Conservation (phyloP, 2,888 invertebrate species). For the Melipona bicolor region DNA sequence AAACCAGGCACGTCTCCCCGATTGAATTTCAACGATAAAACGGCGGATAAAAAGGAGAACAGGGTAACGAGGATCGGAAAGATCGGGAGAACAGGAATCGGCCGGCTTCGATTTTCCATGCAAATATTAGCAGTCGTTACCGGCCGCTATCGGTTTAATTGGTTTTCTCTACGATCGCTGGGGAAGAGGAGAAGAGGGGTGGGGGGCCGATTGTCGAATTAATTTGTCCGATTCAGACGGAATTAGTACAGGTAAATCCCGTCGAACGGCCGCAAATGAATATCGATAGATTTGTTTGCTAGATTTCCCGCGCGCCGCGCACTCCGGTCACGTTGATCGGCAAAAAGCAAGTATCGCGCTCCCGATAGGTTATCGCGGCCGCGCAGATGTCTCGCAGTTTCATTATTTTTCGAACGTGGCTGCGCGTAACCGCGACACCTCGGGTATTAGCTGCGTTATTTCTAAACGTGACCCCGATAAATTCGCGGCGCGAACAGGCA, state of each 20-base stretch:
- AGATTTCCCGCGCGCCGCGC: neutral
- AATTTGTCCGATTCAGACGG: slow-evolving; percentile 53
- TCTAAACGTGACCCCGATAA: neutral
- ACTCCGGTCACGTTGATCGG: slow-evolving; percentile 16
- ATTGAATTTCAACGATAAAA: slow-evolving; percentile 34
- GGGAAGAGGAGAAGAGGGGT: no score
- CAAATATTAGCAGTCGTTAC: slow-evolving; percentile 51
- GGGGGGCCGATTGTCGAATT: slow-evolving; percentile 46
- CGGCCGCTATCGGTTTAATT: slow-evolving; percentile 52
- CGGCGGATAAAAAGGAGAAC: neutral
- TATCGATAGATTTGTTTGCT: slow-evolving; percentile 63
- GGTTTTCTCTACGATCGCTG: slow-evolving; percentile 55
- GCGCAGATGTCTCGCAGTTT: slow-evolving; percentile 6
- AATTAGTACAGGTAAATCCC: slow-evolving; percentile 57
- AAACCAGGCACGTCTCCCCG: slow-evolving; percentile 7
- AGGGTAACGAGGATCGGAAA: neutral
- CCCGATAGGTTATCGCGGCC: slow-evolving; percentile 6
- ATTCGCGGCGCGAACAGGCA: neutral
- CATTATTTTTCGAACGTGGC: neutral
- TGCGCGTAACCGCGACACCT: neutral
- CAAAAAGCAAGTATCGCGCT: slow-evolving; percentile 16
- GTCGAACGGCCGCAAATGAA: slow-evolving; percentile 56
- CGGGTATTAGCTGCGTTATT: neutral
- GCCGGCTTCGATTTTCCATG: slow-evolving; percentile 42
- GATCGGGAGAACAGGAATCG: slow-evolving; percentile 19